Base-by-base conservation (phyloP, 2,888 invertebrate genomes). In the Lithophane ornitopus region DNA sequence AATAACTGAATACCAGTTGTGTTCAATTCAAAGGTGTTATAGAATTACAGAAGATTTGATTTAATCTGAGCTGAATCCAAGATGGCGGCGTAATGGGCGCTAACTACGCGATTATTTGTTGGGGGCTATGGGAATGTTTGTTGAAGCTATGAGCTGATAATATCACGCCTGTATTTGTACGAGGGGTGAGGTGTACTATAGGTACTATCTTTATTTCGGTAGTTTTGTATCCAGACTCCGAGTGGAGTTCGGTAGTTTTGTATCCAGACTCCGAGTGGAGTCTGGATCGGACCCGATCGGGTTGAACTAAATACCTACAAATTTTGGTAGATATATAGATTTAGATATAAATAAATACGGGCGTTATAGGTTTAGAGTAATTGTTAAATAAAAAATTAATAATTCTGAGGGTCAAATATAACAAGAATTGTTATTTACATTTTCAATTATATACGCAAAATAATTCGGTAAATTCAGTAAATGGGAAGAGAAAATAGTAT, bases 1-100 rank as follows among this genome's bases (percentile, higher is more conserved):
- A 89, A 89, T 89, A 85, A 34, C 83, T 81, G 84, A 89, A 85
- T 81, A 81, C 84, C n/a, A 81, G 70, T 71, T 82, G 81, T 62
- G 62, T 52, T 54, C 76, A 74, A 71, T 81, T 52, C 54, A 63
- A 70, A 85, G 85, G 83, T 84, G 83, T 85, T 83, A 83, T 67
- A 72, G 82, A 61, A 78, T 82, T 75, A 79, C 66, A 72, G 83
- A 85, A 80, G 66, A 84, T 81, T 86, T 70, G 86, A 82, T 82
- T 62, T 69, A 80, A 84, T 87, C 86, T 76, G 49, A 34, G 61
- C 76, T 68, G 81, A 66, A 78, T 79, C 28, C 78, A 87, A 87
- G 74, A 86, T 86, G 88, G 88, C 88, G 70, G 34, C 62, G 70
- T 86, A 87, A 87, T 87, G 75, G 74, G 26, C 8, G 14, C 22